Percentiles rank a stretch among this genome's conserved stretches.
phyloP scores from a whole-genome alignment of 2,797 vertebrate species.

The Pipistrellus pygmaeus region DNA sequence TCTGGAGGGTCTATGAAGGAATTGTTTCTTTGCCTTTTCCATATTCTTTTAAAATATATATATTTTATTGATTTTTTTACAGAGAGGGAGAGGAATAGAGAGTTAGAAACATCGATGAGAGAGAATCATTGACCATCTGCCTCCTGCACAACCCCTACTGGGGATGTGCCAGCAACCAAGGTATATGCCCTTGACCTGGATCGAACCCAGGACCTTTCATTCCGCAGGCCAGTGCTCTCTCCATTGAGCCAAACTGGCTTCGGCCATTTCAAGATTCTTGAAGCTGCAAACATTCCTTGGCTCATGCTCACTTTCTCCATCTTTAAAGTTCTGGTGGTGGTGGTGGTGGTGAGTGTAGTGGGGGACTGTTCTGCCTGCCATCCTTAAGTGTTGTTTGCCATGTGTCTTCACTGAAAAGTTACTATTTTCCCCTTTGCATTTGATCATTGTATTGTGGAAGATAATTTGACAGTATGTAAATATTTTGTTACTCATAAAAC shows the following conservation, averaged over 20 bases:
- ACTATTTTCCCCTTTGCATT: neutral
- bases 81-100: too few relatives aligned
- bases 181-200: too few relatives aligned
- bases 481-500: neutral
- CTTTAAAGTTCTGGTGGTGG: neutral
- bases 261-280: neutral
- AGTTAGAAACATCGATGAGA: too few relatives aligned
- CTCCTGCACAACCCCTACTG: too few relatives aligned
- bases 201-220: too few relatives aligned
- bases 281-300: neutral
- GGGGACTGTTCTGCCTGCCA: neutral
- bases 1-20: neutral
- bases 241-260: too few relatives aligned
- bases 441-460: neutral
- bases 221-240: too few relatives aligned
- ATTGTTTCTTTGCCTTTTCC: neutral
- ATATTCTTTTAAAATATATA: neutral
- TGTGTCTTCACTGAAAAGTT: neutral
- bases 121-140: too few relatives aligned
- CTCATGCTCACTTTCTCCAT: neutral
- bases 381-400: neutral
- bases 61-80: too few relatives aligned
- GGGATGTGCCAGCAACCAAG: too few relatives aligned
- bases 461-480: neutral
- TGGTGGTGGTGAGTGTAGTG: too few relatives aligned